A percentile compares a stretch with the other conserved stretches of the same genome.
phyloP scores from a whole-genome alignment of 2,888 invertebrate genomes.

The Notodonta ziczac region DNA sequence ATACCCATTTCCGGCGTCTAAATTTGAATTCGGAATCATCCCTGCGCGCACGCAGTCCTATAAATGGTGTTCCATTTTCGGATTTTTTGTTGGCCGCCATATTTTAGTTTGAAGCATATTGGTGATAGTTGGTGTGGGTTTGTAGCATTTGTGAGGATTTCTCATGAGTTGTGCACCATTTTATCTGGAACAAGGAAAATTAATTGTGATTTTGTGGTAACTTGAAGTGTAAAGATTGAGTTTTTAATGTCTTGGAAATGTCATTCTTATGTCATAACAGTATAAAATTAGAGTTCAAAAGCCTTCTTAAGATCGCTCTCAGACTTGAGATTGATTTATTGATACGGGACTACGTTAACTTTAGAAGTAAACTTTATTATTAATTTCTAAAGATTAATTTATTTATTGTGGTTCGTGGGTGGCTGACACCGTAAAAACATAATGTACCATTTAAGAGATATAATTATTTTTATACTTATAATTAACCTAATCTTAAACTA shows the following conservation, averaged over 20 bases:
- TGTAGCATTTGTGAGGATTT: conserved; percentile 54
- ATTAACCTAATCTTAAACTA: conserved; percentile 17
- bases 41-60: conserved; percentile 61
- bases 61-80: conserved; percentile 58
- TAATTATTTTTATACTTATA: conserved; percentile 25
- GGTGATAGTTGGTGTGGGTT: conserved; percentile 45
- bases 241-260: no score
- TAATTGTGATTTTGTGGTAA: background rate
- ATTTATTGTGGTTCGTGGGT: background rate
- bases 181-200: conserved; percentile 57
- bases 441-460: conserved; percentile 12
- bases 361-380: background rate
- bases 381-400: background rate
- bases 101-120: conserved; percentile 69
- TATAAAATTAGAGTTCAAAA: no score
- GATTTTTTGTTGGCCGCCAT: conserved; percentile 69
- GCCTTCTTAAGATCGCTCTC: no score
- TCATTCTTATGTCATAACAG: no score
- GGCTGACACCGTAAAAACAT: conserved; percentile 17
- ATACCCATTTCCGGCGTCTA: conserved; percentile 66
- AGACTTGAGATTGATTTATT: no score
- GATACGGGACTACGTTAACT: background rate
- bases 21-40: conserved; percentile 64
- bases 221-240: background rate
- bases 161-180: conserved; percentile 42